Evolutionary conservation across 2,113 vertebrate genomes (phyloP).

Genomic region (Platycercus adscitus): DNA sequence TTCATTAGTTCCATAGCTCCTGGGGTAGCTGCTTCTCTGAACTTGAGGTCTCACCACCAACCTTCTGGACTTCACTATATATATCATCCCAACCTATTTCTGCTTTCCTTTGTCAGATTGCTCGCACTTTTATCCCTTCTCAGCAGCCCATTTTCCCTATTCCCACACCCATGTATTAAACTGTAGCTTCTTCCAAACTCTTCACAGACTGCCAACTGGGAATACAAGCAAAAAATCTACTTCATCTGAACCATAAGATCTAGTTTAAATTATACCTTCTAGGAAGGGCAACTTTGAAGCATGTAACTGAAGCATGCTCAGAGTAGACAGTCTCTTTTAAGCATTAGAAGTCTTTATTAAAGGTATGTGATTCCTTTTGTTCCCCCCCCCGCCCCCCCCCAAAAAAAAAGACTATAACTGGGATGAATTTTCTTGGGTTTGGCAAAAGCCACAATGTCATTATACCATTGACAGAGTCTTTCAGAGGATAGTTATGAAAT

Average conservation of each 20-base stretch:
- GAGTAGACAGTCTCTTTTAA: neutral
- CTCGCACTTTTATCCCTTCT: neutral
- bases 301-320: neutral
- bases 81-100: neutral
- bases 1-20: neutral
- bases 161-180: neutral
- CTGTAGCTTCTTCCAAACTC: neutral
- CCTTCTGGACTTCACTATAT: neutral
- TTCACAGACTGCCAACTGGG: neutral
- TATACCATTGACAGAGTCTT: neutral
- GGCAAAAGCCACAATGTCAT: neutral
- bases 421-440: neutral
- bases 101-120: neutral
- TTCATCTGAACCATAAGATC: neutral
- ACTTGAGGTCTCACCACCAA: neutral
- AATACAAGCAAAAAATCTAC: neutral
- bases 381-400: rapidly evolving
- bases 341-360: neutral
- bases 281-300: neutral
- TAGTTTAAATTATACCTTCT: neutral
- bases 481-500: neutral
- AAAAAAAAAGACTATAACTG: neutral
- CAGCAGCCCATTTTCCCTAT: neutral
- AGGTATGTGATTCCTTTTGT: too few relatives aligned
- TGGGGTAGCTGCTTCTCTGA: neutral